Conservation (phyloP, 2,888 invertebrate genomes). For the Tiliacea aurago region DNA sequence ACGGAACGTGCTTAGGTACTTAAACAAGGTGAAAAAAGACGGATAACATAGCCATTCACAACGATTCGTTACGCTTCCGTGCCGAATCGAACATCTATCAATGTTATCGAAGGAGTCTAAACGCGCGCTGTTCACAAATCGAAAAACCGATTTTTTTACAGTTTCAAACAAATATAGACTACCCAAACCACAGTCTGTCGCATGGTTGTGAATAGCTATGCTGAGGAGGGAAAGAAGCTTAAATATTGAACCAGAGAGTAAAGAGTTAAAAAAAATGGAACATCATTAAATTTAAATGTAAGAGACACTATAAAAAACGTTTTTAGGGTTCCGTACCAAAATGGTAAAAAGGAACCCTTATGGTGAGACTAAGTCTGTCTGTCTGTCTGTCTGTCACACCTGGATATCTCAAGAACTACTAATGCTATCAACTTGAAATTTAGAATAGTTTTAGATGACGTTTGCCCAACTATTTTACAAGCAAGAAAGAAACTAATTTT, state of each 20-base stretch:
- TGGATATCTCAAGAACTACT: too few species aligned
- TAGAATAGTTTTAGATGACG: too few species aligned
- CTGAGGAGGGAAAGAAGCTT: background rate
- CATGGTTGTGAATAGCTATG: background rate
- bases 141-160: background rate
- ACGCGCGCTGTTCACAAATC: background rate
- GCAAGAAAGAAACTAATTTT: too few species aligned
- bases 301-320: background rate
- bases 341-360: too few species aligned
- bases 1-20: background rate
- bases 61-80: background rate
- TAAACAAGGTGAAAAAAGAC: too few species aligned
- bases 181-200: background rate
- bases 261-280: background rate
- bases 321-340: too few species aligned
- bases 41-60: background rate
- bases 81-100: background rate
- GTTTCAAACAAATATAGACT: too few species aligned
- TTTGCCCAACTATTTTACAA: too few species aligned
- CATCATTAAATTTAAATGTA: background rate
- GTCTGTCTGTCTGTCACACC: too few species aligned
- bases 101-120: background rate
- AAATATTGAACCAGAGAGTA: background rate
- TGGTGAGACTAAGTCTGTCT: too few species aligned
- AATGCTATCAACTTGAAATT: too few species aligned